phyloP scores from a whole-genome alignment of 2,113 vertebrate species.

The Tympanuchus pallidicinctus region DNA sequence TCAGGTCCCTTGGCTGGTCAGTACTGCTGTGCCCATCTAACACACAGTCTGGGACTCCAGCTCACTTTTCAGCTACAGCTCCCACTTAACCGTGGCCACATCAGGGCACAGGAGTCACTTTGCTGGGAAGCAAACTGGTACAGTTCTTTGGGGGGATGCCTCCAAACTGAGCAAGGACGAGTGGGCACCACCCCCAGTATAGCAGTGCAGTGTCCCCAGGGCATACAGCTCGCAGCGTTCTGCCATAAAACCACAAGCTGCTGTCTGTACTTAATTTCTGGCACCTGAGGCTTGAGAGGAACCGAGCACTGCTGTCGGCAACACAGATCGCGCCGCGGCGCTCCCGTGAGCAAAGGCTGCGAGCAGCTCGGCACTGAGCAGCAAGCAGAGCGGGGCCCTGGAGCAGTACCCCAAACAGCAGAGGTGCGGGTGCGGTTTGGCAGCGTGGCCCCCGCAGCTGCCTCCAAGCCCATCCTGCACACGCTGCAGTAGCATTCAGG shows the following conservation, averaged over 20 bases:
- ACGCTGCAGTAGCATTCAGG: background rate
- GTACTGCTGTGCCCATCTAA: rapidly evolving
- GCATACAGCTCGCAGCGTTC: background rate
- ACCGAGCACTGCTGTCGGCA: rapidly evolving
- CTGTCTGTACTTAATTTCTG: background rate
- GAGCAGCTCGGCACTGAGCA: background rate
- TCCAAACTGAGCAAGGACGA: background rate
- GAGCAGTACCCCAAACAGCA: background rate
- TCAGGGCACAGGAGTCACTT: background rate
- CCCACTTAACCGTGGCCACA: background rate
- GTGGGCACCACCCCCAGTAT: background rate
- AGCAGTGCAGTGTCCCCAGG: background rate
- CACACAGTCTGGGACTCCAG: rapidly evolving
- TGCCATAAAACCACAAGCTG: background rate
- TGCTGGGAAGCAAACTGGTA: background rate
- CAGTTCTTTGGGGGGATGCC: background rate
- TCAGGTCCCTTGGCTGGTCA: background rate
- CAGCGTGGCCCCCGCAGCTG: background rate
- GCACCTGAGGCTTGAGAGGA: rapidly evolving
- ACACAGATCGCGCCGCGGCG: rapidly evolving
- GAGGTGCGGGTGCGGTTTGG: background rate
- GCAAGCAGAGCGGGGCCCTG: rapidly evolving
- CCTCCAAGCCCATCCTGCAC: background rate
- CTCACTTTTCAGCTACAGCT: background rate
- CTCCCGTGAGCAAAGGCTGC: background rate